Evolutionary conservation across 1,140 invertebrate species (phyloP).

Genomic region (Archivesica marissinica): DNA sequence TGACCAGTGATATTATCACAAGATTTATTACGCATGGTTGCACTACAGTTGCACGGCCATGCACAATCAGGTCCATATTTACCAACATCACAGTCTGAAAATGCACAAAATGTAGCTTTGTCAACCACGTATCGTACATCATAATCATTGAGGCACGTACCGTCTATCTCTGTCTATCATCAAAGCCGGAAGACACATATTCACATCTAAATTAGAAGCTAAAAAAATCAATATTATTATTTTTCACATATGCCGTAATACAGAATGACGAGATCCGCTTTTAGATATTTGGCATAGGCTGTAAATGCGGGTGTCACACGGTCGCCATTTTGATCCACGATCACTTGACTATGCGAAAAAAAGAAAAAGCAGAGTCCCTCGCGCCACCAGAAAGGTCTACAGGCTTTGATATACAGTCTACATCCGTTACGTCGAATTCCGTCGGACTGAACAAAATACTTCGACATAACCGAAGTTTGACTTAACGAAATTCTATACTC

Average conservation of each 20-base stretch:
- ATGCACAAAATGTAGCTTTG: neutral
- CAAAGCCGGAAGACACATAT: neutral
- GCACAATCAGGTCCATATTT: neutral
- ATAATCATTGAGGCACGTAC: neutral
- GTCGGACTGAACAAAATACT: too few species aligned
- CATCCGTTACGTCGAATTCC: too few species aligned
- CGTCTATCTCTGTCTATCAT: neutral
- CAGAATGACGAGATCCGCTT: neutral
- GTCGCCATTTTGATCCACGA: too few species aligned
- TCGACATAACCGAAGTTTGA: too few species aligned
- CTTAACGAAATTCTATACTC: too few species aligned
- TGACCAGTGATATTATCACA: neutral
- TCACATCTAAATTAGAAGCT: neutral
- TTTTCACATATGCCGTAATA: neutral
- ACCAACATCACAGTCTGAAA: constrained; percentile 1
- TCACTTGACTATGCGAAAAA: too few species aligned
- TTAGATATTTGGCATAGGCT: too few species aligned
- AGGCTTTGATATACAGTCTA: too few species aligned
- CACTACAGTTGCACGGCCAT: neutral
- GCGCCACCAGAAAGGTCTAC: too few species aligned
- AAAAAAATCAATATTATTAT: neutral
- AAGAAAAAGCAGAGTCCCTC: too few species aligned
- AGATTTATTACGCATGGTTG: neutral
- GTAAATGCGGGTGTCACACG: too few species aligned
- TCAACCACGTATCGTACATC: neutral